Evolutionary conservation across 2,888 invertebrate species (phyloP), one percentile per base, ranked within the genome.

Genomic region (Yponomeuta plumbellus): DNA sequence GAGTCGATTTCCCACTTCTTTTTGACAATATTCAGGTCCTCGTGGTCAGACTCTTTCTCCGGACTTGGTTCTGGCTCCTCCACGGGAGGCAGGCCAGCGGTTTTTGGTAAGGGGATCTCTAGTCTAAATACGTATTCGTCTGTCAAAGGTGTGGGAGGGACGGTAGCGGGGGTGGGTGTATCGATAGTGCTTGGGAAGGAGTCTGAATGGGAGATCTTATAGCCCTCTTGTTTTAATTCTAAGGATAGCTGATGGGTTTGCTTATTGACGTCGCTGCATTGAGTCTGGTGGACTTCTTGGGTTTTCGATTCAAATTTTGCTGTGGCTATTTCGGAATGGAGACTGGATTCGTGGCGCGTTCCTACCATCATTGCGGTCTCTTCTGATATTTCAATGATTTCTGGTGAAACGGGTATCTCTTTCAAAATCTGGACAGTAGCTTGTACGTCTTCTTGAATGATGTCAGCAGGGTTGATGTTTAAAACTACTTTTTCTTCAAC

Each of bases 71-170:
- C 11, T n/a, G 74, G 74, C 23, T 78, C 83, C 69, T 76, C 83
- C 0, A 83, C 69, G 0, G 79, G 79, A 10, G 78, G 76, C 0
- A 71, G 70, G 5, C 79, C 75, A 34, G 77, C 70, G n/a, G 77
- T 80, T 75, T 83, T 86, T 0, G 87, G 87, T n/a, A 86, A 68
- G 11, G 83, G 81, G 0, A 83, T 78, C 63, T 77, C 71, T 1
- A 91, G 76, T 69, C 84, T 81, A 66, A 91, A 91, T 0, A 91
- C 71, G 66, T 91, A 91, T 76, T 89, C 89, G 61, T 91, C 90
- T 1, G 83, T 85, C 58, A 90, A 66, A 17, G 91, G 91, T 1
- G 89, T 88, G 0, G 86, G 84, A 2, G 88, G 88, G 0, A 78
- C 71, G 0, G 79, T 80, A 1, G 82, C 73, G 0, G 88, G 86